Conservation (phyloP, 30 jellyfish, hydroid and myxozoan genomes). For the Calvadosia cruxmelitensis region DNA sequence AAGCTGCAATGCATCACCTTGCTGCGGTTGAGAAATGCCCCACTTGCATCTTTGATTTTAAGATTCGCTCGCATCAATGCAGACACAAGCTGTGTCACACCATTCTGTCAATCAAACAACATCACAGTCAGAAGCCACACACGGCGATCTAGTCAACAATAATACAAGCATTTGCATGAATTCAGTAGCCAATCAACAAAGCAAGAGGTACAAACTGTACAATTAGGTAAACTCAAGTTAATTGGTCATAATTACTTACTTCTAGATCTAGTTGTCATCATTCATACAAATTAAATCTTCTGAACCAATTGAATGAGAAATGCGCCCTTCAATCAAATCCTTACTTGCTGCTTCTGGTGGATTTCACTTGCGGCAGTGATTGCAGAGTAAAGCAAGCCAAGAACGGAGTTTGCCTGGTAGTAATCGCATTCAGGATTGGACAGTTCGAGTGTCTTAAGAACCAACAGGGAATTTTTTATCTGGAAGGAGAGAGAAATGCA, state of each 20-base stretch:
- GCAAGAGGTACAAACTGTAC: too few relatives aligned
- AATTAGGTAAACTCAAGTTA: too few relatives aligned
- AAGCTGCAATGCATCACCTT: too few relatives aligned
- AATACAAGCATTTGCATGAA: too few relatives aligned
- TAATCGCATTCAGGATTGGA: neutral
- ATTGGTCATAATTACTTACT: too few relatives aligned
- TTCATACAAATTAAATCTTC: too few relatives aligned
- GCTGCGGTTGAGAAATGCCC: neutral
- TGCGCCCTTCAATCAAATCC: too few relatives aligned
- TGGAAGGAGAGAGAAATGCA: neutral
- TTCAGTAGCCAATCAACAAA: too few relatives aligned
- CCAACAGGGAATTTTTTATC: neutral
- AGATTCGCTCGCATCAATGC: neutral
- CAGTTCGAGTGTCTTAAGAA: too few relatives aligned
- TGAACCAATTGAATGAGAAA: too few relatives aligned
- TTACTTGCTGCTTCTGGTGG: neutral
- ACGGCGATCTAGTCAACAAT: too few relatives aligned
- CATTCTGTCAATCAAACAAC: neutral
- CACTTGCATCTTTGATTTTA: neutral
- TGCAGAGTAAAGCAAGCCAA: neutral
- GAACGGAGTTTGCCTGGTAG: neutral
- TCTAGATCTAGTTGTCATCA: too few relatives aligned
- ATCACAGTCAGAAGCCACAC: neutral
- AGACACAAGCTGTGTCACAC: neutral
- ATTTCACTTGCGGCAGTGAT: neutral